Percentiles rank a stretch among this genome's conserved stretches.
phyloP scores from a whole-genome alignment of 2,113 vertebrate species.

The Bungarus multicinctus region DNA sequence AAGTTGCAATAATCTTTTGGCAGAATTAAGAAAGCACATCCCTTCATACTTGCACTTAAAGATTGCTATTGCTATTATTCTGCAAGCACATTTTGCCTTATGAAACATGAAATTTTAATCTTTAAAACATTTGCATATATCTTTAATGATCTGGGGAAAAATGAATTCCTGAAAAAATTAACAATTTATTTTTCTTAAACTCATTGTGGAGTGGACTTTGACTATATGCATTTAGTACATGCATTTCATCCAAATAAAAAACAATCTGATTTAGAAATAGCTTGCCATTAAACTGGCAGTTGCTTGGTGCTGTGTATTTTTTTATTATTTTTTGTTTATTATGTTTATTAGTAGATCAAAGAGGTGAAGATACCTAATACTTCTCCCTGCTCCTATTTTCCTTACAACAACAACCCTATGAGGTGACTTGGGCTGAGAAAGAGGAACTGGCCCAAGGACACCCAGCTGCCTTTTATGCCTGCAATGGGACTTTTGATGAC shows the following conservation, averaged over 20 bases:
- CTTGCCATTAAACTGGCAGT: background rate
- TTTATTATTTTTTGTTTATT: background rate
- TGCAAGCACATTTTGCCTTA: background rate
- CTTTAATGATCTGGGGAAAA: background rate
- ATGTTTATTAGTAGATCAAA: background rate
- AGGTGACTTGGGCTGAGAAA: too few relatives aligned
- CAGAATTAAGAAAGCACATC: background rate
- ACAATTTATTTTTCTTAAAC: background rate
- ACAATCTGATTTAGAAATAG: background rate
- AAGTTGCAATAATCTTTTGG: background rate
- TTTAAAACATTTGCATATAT: background rate
- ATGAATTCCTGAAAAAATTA: background rate
- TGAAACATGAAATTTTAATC: background rate
- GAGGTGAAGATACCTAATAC: too few relatives aligned
- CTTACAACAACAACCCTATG: too few relatives aligned
- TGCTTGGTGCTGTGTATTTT: background rate
- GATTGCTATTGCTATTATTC: background rate
- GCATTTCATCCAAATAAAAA: background rate
- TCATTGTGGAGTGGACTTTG: background rate
- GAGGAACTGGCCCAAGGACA: too few relatives aligned
- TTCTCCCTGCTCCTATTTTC: too few relatives aligned
- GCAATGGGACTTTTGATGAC: background rate
- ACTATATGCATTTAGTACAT: background rate
- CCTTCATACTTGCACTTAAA: background rate
- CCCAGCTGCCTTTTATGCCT: too few relatives aligned